Evolutionary conservation across 1,140 invertebrate species (phyloP), one percentile per base, ranked within the genome.

Genomic region (Pentalonia nigronervosa): DNA sequence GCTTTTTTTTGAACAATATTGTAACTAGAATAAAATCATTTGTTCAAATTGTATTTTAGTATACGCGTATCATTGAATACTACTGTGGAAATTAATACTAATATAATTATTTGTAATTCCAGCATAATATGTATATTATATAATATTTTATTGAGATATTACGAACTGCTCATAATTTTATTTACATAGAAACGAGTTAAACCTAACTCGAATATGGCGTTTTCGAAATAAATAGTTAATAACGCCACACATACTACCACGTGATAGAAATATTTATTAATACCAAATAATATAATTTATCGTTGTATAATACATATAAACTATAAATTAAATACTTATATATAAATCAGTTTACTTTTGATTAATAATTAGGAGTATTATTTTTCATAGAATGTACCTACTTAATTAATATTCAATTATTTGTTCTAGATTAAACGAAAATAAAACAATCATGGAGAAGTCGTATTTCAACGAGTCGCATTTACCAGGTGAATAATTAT

Each of bases 401-500:
- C 50, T 14, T 53, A 53, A 0, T 67, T 34, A 91, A 14, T 48
- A 48, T 47, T 47, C 25, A 11, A 76, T 81, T 91, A 11, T 93
- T 1, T 53, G 20, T 93, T 93, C 30, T 86, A 93, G 91, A 84
- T 86, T 93, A 36, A 50, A 41, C n/a, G 1, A 92, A 92, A 48
- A 92, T 48, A 34, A 83, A 36, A 2, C 50, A 34, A 84, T 53
- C 1, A 93, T 93, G 91, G 91, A 84, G 34, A 86, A 86, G 20
- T 56, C 36, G 48, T 93, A 86, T 7, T 93, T 93, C 36, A 93
- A 93, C 25, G 91, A 93, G 17, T 84, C 91, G 9, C 81, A 93
- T 45, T 50, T 93, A 84, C 91, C 91, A 84, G 91, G 91, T 93
- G 21, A 93, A 56, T 89, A 56, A 56, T 48, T 45, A 86, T 86